These are phyloP conservation scores for Pampus argenteus DNA, from an alignment of 2,797 vertebrate genomes.

Conservation along the genomic window DNA sequence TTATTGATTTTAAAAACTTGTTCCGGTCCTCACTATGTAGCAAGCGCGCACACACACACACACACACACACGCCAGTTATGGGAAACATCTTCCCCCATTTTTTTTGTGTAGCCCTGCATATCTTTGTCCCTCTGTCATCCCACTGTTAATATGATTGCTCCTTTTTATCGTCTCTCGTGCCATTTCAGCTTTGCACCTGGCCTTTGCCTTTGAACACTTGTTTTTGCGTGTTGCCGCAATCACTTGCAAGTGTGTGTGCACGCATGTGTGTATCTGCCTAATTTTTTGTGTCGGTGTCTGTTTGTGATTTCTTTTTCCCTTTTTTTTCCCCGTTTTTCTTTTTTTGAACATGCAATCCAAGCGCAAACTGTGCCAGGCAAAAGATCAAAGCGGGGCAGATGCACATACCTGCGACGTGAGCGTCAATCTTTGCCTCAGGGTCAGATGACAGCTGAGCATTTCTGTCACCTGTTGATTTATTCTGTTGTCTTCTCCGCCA, in stretches of 20 bases:
- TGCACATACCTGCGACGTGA: constrained; percentile 85
- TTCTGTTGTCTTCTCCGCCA: constrained; percentile 74
- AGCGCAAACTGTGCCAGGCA: constrained; percentile 77
- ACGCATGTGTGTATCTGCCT: constrained; percentile 70
- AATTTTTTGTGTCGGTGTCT: constrained; percentile 67
- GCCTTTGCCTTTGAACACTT: constrained; percentile 81
- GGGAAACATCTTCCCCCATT: constrained; percentile 67
- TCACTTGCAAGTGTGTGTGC: constrained; percentile 69
- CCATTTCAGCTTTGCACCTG: constrained; percentile 83
- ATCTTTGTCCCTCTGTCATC: constrained; percentile 82
- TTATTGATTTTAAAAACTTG: no score
- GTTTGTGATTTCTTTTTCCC: constrained; percentile 69
- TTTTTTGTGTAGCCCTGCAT: constrained; percentile 74
- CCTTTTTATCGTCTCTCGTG: constrained; percentile 79
- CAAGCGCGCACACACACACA: no score
- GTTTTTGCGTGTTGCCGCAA: constrained; percentile 77
- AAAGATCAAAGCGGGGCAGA: constrained; percentile 86
- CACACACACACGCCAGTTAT: constrained; percentile 39
- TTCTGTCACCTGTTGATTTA: constrained; percentile 85
- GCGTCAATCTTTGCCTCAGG: constrained; percentile 77
- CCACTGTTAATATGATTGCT: constrained; percentile 80
- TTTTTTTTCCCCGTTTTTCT: constrained; percentile 35
- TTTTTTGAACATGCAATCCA: constrained; percentile 57
- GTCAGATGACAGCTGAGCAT: constrained; percentile 84
- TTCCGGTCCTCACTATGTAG: no score